Conservation (phyloP, 2,797 vertebrate species). For the Argyrosomus regius region DNA sequence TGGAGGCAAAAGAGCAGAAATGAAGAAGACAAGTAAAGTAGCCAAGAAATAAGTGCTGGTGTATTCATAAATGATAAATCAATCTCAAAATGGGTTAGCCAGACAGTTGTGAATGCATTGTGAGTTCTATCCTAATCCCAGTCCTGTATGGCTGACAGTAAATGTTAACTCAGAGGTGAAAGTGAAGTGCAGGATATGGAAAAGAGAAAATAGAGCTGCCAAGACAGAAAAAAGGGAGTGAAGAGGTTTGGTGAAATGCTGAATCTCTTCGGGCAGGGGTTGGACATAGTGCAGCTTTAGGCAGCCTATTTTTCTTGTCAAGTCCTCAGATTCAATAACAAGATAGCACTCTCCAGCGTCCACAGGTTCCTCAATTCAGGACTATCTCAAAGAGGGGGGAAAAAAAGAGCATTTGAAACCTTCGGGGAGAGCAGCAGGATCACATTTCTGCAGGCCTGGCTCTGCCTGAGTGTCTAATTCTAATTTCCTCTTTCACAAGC, state of each 20-base stretch:
- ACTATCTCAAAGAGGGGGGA: conserved; percentile 53
- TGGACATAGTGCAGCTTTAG: conserved; percentile 64
- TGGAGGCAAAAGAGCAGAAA: conserved; percentile 41
- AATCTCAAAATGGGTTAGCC: conserved; percentile 53
- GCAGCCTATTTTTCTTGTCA: conserved; percentile 73
- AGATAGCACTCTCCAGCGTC: conserved; percentile 59
- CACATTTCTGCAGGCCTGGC: conserved; percentile 55
- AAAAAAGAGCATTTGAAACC: conserved; percentile 47
- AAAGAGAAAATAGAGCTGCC: conserved; percentile 49
- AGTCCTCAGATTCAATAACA: conserved; percentile 72
- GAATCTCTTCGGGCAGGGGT: conserved; percentile 56
- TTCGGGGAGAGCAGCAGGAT: conserved; percentile 50
- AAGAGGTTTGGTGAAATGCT: conserved; percentile 58
- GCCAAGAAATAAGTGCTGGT: conserved; percentile 37
- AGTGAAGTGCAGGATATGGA: conserved; percentile 56
- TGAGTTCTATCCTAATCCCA: conserved; percentile 58
- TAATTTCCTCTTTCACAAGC: conserved; percentile 68
- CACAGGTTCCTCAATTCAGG: conserved; percentile 59
- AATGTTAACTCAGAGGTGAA: conserved; percentile 65
- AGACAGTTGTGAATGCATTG: conserved; percentile 58
- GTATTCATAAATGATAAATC: conserved; percentile 63
- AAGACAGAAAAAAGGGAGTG: conserved; percentile 44
- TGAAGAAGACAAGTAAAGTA: conserved; percentile 53
- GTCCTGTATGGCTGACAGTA: conserved; percentile 52
- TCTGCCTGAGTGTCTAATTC: conserved; percentile 64